phyloP scores from a whole-genome alignment of 2,888 invertebrate genomes.

The Apodemia zela region DNA sequence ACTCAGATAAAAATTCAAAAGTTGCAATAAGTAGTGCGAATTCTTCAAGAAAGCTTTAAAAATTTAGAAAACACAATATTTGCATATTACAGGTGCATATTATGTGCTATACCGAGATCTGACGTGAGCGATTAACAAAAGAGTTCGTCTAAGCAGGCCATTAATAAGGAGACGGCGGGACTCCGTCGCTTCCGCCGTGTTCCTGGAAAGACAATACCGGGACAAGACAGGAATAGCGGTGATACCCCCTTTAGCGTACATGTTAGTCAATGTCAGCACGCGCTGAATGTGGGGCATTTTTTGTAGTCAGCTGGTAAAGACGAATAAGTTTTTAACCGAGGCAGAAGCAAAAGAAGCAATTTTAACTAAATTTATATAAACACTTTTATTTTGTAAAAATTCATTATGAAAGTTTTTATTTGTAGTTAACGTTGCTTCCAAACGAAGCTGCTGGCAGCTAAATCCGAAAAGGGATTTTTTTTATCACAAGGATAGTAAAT shows the following conservation, averaged over 20 bases:
- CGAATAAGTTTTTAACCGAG: not conserved
- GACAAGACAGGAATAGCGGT: slow-evolving; percentile 73
- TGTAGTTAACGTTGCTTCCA: no score
- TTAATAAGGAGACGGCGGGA: slow-evolving; percentile 75
- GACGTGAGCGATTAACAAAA: slow-evolving; percentile 75
- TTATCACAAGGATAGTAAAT: no score
- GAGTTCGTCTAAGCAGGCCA: slow-evolving; percentile 76
- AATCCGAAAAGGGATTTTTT: no score
- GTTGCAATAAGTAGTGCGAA: no score
- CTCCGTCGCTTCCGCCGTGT: slow-evolving; percentile 71
- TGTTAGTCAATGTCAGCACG: slow-evolving; percentile 48
- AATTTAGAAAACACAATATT: no score
- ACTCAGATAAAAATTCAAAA: no score
- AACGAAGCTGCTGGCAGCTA: no score
- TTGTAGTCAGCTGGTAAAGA: not conserved
- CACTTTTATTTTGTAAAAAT: no score
- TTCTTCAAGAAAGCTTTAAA: no score
- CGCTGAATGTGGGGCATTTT: slow-evolving; percentile 16
- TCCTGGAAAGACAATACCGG: slow-evolving; percentile 67
- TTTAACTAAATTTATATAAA: no score
- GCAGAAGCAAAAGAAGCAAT: not conserved
- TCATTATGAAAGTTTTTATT: no score
- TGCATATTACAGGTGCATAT: no score
- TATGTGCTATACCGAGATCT: slow-evolving; percentile 43
- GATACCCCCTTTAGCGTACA: slow-evolving; percentile 47